phyloP scores from a whole-genome alignment of 2,113 vertebrate genomes.

The Chionomys nivalis region DNA sequence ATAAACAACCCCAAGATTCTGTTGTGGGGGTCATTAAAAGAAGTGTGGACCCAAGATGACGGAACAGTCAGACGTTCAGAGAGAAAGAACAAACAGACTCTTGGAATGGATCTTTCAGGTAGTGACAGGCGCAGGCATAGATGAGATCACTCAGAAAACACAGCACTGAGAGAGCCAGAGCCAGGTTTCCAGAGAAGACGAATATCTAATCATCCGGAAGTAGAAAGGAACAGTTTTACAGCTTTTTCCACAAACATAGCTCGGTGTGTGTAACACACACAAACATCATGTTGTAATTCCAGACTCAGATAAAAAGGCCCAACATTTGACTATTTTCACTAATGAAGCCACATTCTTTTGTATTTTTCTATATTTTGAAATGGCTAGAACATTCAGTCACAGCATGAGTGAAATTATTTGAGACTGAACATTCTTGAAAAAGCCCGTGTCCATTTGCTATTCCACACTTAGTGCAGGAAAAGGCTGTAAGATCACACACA shows the following conservation, averaged over 20 bases:
- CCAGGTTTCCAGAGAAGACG: constrained; percentile 44
- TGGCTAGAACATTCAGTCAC: constrained; percentile 24
- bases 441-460: neutral
- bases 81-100: constrained; percentile 36
- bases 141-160: constrained; percentile 44
- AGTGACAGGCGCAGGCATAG: neutral
- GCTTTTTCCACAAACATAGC: neutral
- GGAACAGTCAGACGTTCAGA: neutral
- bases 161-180: constrained; percentile 40
- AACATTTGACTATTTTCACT: constrained; percentile 61
- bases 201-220: constrained; percentile 21
- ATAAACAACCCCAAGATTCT: constrained; percentile 16
- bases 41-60: constrained; percentile 19
- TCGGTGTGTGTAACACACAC: neutral
- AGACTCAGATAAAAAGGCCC: constrained; percentile 15
- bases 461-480: neutral
- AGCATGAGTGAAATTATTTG: constrained; percentile 34
- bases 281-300: neutral
- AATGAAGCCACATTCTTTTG: constrained; percentile 46
- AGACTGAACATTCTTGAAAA: constrained; percentile 54
- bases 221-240: neutral
- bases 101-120: neutral
- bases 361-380: constrained; percentile 67
- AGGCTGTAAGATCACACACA: neutral
- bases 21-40: constrained; percentile 7